Base-by-base conservation (phyloP, 2,797 vertebrate species). In the Odontamblyopus rebecca region DNA sequence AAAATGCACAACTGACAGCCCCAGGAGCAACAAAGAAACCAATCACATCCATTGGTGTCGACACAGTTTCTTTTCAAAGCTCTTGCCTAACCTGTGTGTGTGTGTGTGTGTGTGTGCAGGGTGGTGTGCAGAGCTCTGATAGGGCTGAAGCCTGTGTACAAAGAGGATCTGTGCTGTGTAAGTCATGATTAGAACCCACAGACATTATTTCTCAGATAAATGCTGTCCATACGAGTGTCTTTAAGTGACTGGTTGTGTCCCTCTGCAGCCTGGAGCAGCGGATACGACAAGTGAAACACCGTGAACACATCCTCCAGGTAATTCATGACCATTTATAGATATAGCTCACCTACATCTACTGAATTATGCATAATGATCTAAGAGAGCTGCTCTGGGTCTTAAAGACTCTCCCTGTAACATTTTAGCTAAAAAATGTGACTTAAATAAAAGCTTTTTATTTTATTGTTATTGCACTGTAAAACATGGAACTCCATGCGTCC, bases 1-100 rank as follows among this genome's bases (percentile, higher is more conserved):
- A 82, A 76, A 85, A 82, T 79, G 73, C 64, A 79, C 67, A 50
- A 75, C 19, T 59, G 75, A 73, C 16, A 15, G 57, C 57, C 13
- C 9, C 30, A 61, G 60, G 32, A 32, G 60, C 60, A n/a, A 61
- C n/a, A 26, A 29, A 72, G 56, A 64, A 61, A 35, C 30, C 32
- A 19, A 26, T 38, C 44, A 75, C 61, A 69, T 23, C 48, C 61
- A 53, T 71, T 61, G 73, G 56, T 71, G 53, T 68, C 23, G 13
- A 9, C 19, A 62, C 48, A 38, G 44, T 54, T 35, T 54, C 18
- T 35, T 27, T 48, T 50, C 41, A n/a, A 60, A 19, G 61, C 7
- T 50, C 7, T 59, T 44, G 26, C 30, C 38, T 51, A 73, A 71
- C 19, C 16, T 60, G 27, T 23, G n/a, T 30, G 27, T 60, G 26